These are phyloP conservation scores for Ricordea florida DNA, from an alignment of 92 coral and sea anemone genomes.

Conservation along the genomic window DNA sequence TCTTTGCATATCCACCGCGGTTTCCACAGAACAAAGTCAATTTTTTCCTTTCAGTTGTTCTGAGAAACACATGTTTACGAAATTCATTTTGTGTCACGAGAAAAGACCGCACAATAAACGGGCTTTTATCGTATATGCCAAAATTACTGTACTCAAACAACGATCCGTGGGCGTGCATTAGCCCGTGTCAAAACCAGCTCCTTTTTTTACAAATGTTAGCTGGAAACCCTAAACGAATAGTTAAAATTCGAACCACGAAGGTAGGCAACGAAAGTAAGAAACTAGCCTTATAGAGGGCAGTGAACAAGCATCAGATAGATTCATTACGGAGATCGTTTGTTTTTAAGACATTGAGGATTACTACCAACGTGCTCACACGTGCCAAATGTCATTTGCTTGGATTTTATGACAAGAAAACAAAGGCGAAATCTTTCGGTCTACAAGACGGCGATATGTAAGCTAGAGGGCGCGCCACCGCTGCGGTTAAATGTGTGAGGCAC, in stretches of 20 bases:
- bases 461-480: not conserved
- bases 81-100: too few relatives aligned
- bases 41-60: slow-evolving; percentile 1
- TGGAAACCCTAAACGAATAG: too few relatives aligned
- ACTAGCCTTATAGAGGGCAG: too few relatives aligned
- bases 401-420: slow-evolving; percentile 43
- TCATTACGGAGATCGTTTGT: too few relatives aligned
- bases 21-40: slow-evolving; percentile 9
- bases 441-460: too few relatives aligned
- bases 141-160: slow-evolving; percentile 17
- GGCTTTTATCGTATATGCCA: slow-evolving; percentile 24
- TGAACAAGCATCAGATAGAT: too few relatives aligned
- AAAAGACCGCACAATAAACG: slow-evolving; percentile 20
- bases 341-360: too few relatives aligned
- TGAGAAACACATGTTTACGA: slow-evolving; percentile 30
- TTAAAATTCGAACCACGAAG: too few relatives aligned
- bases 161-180: not conserved
- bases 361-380: slow-evolving; percentile 78
- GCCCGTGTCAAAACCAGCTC: not conserved
- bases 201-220: too few relatives aligned
- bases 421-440: slow-evolving; percentile 21
- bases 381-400: slow-evolving; percentile 48
- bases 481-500: slow-evolving; percentile 20
- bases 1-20: slow-evolving; percentile 21
- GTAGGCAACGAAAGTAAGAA: too few relatives aligned